Conservation (phyloP, 2,797 vertebrate species). For the Sebastiscus tertius region DNA sequence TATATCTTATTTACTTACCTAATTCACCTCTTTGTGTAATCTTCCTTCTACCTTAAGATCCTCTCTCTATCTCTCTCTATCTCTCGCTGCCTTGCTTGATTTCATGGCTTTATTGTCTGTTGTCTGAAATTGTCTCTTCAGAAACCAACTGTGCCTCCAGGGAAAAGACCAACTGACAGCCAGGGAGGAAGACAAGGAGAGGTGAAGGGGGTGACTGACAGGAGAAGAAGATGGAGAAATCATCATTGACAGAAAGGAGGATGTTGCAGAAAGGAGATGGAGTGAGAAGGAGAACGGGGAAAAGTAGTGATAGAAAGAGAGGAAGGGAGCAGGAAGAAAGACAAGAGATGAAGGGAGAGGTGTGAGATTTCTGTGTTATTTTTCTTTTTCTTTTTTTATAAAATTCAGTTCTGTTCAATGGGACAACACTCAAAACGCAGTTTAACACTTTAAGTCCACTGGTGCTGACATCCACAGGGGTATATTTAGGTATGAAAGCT, state of each 20-base stretch:
- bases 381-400: fast-evolving
- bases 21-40: conserved; percentile 5
- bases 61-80: not conserved
- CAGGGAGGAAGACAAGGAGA: conserved; percentile 25
- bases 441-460: not conserved
- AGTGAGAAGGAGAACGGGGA: not conserved
- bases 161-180: conserved; percentile 41
- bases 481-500: not conserved
- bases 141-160: conserved; percentile 34
- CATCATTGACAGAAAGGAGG: conserved; percentile 9
- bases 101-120: conserved; percentile 40
- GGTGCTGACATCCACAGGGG: not conserved
- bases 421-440: not conserved
- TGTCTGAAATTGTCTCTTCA: conserved; percentile 47
- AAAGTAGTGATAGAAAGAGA: not conserved
- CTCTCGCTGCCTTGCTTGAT: conserved; percentile 10
- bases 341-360: not conserved
- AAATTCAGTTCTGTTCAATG: not conserved
- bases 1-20: not conserved
- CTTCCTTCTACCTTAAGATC: conserved; percentile 3
- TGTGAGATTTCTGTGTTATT: not conserved
- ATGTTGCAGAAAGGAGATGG: not conserved
- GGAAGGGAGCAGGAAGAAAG: not conserved
- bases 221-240: conserved; percentile 32
- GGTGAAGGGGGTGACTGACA: conserved; percentile 37